Evolutionary conservation across 2,113 vertebrate genomes (phyloP), one percentile per base, ranked within the genome.

Genomic region (Scytalopus superciliaris): DNA sequence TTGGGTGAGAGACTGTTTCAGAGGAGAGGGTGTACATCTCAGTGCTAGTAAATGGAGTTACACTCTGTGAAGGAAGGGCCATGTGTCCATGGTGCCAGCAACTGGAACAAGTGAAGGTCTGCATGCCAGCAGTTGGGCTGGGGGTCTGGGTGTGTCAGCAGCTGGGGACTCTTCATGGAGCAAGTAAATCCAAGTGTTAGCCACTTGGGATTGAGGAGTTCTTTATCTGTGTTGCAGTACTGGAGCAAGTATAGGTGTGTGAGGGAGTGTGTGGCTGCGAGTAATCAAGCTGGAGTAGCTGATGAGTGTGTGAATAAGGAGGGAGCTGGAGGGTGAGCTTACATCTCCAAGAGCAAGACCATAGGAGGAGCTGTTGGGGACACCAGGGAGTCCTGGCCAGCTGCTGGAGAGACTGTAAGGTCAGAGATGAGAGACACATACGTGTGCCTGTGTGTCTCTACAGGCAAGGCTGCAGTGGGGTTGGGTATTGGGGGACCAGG

Each of bases 371-470:
- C 18, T 76, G n/a, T 47, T 17, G 4, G 30, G 57, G 24, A 28
- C 45, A 53, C 5, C 1, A 9, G 7, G n/a, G 27, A 44, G 39
- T 57, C 31, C 57, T 67, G 57, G 19, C 9, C 37, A 47, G 47
- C 55, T 80, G 42, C 63, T 87, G 53, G 53, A 52, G 22, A 64
- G 30, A 11, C 39, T 42, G 14, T n/a, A 22, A 44, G 17, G 8
- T 56, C 18, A 35, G 44, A 10, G 5, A 3, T 0, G 1, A 87
- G 49, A 87, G 44, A 31, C 2, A 1, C 4, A 0, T 44, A 2
- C 23, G 21, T 47, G 9, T 23, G 21, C 15, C 5, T 52, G 18
- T 47, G 12, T 78, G 52, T 72, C 33, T 67, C 22, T 42, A 6
- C 3, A 19, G 30, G 15, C 60, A 67, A 14, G 45, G 70, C 42